These are phyloP conservation scores for Rhinoptilus africanus DNA, from an alignment of 2,113 vertebrate genomes.

Conservation along the genomic window DNA sequence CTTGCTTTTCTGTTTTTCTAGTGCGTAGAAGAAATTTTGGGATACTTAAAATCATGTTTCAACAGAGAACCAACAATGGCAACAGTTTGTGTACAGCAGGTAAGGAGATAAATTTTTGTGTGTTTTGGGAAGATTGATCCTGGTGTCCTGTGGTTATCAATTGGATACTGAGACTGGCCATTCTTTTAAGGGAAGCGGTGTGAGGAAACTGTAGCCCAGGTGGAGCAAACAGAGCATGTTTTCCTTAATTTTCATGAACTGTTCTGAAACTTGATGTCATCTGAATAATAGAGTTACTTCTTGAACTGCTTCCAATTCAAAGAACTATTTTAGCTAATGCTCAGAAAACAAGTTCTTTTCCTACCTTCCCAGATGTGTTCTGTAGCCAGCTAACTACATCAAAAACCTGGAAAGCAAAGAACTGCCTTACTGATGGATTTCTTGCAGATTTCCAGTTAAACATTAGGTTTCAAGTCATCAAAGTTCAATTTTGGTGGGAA, in stretches of 20 bases:
- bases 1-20: slow-evolving; percentile 36
- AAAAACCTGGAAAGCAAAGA: background rate
- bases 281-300: background rate
- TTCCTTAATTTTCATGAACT: background rate
- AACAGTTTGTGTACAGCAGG: slow-evolving; percentile 97
- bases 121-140: background rate
- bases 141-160: background rate
- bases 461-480: background rate
- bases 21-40: slow-evolving; percentile 96
- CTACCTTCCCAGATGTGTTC: background rate
- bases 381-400: background rate
- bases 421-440: background rate
- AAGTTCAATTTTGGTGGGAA: background rate
- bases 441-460: background rate
- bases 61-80: slow-evolving; percentile 93
- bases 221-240: background rate
- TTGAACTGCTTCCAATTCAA: background rate
- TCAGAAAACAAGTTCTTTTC: background rate
- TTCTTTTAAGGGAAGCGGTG: background rate
- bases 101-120: slow-evolving; percentile 30
- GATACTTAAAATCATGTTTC: slow-evolving; percentile 95
- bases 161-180: background rate
- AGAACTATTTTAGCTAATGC: background rate
- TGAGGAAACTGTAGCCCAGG: background rate
- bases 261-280: background rate